Percentiles rank a stretch among this genome's conserved stretches.
These are phyloP conservation scores for Acrocephalus scirpaceus DNA, from an alignment of 2,797 vertebrate genomes.

Conservation along the genomic window DNA sequence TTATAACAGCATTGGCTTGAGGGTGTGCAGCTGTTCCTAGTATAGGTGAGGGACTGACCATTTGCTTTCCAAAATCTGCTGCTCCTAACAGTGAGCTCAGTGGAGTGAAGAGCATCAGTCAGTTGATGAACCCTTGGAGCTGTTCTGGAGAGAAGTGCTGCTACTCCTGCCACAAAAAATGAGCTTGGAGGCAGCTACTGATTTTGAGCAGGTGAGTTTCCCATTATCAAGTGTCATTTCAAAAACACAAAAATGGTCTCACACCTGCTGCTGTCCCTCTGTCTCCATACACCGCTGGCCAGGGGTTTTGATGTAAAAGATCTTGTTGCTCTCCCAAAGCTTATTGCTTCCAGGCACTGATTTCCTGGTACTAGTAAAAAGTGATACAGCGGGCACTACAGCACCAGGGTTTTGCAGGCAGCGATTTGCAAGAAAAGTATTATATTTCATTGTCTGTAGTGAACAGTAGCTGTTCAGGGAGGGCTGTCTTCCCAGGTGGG, in stretches of 20 bases:
- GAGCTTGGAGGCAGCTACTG: background rate
- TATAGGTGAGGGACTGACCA: background rate
- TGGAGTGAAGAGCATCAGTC: background rate
- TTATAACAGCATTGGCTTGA: too few species aligned
- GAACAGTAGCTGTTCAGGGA: background rate
- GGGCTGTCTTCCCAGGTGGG: background rate
- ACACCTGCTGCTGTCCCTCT: background rate
- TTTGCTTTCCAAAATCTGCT: background rate
- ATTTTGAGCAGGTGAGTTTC: background rate
- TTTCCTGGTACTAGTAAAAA: background rate
- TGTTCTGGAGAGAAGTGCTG: background rate
- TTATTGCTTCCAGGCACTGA: background rate
- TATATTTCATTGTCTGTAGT: background rate
- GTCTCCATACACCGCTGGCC: fast-evolving
- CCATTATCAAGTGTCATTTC: background rate
- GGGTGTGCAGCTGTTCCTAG: background rate
- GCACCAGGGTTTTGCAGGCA: background rate
- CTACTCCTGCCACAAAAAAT: background rate
- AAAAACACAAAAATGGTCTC: background rate
- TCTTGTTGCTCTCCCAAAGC: background rate
- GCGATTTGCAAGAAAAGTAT: background rate
- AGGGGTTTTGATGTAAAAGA: background rate
- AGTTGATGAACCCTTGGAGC: background rate
- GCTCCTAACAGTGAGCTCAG: background rate
- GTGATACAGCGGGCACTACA: fast-evolving